Evolutionary conservation across 2,888 invertebrate species (phyloP).

Genomic region (Nomada goodeniana): DNA sequence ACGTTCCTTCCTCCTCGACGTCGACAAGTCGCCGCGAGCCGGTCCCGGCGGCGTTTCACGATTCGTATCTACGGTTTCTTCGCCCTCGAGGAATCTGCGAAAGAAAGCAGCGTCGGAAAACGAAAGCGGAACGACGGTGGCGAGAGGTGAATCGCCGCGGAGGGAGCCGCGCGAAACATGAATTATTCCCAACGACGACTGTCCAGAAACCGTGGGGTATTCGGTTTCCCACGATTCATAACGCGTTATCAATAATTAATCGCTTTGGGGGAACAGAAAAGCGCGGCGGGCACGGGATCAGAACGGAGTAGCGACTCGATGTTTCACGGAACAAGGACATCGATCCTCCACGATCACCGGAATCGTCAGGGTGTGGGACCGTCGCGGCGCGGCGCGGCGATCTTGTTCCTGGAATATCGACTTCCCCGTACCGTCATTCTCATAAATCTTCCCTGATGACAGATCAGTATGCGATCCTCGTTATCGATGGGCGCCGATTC

Average conservation of each 20-base stretch:
- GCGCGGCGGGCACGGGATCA: constrained; percentile 36
- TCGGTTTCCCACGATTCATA: constrained; percentile 77
- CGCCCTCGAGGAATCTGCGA: constrained; percentile 47
- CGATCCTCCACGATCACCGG: not conserved
- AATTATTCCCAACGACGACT: constrained; percentile 73
- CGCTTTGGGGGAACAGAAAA: constrained; percentile 61
- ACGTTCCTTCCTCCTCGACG: not conserved
- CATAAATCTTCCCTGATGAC: constrained; percentile 60
- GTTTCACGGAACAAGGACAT: constrained; percentile 32
- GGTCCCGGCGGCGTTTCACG: constrained; percentile 44
- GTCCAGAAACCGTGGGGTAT: constrained; percentile 70
- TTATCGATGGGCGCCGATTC: constrained; percentile 40
- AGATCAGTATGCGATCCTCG: constrained; percentile 59
- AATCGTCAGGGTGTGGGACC: constrained; percentile 17
- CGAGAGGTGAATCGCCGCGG: not conserved
- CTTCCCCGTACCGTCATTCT: constrained; percentile 38
- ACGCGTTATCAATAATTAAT: constrained; percentile 79
- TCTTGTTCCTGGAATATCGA: constrained; percentile 64
- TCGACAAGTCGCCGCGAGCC: constrained; percentile 2
- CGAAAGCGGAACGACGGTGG: constrained; percentile 28
- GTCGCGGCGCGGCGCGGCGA: constrained; percentile 20
- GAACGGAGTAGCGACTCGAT: constrained; percentile 12
- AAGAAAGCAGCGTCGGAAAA: constrained; percentile 34
- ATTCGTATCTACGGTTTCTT: constrained; percentile 63
- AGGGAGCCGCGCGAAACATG: constrained; percentile 66